These are phyloP conservation scores for Scaptomyza hsui DNA, from an alignment of 1,140 invertebrate genomes.

Conservation along the genomic window DNA sequence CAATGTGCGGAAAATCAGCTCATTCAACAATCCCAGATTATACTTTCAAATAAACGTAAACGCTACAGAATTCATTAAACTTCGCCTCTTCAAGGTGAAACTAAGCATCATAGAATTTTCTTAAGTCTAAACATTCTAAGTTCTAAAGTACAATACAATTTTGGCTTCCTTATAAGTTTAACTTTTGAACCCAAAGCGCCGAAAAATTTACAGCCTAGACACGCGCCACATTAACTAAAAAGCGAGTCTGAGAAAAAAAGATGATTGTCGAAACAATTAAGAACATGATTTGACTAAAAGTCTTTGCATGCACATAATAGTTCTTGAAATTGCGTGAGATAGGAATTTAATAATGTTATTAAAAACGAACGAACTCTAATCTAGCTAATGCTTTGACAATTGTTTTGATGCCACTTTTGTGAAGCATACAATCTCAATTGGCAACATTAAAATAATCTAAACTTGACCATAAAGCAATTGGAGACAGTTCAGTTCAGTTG, in stretches of 20 bases:
- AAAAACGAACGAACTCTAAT: conserved; percentile 6
- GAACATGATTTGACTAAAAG: not conserved
- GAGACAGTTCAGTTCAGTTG: conserved; percentile 8
- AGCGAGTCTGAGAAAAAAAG: not conserved
- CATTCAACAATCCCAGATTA: too few species aligned
- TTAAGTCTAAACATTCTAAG: not conserved
- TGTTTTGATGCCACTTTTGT: conserved; percentile 14
- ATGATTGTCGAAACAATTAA: not conserved
- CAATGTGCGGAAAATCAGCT: too few species aligned
- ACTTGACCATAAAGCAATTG: conserved; percentile 23
- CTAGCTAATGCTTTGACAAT: conserved; percentile 2
- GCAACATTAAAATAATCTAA: conserved; percentile 19
- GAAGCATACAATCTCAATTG: conserved; percentile 29
- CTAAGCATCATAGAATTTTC: not conserved
- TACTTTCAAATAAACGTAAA: not conserved
- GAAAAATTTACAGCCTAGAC: not conserved
- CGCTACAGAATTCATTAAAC: not conserved
- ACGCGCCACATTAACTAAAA: not conserved
- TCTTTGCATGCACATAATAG: conserved; percentile 24
- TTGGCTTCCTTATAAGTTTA: conserved; percentile 8
- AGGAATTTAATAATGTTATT: conserved; percentile 2
- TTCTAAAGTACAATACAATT: not conserved
- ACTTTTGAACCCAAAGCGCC: conserved; percentile 11
- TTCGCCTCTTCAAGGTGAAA: not conserved
- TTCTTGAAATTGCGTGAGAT: conserved; percentile 16